Evolutionary conservation across 92 coral and sea anemone genomes (phyloP).

Genomic region (Zoanthus sansibaricus): DNA sequence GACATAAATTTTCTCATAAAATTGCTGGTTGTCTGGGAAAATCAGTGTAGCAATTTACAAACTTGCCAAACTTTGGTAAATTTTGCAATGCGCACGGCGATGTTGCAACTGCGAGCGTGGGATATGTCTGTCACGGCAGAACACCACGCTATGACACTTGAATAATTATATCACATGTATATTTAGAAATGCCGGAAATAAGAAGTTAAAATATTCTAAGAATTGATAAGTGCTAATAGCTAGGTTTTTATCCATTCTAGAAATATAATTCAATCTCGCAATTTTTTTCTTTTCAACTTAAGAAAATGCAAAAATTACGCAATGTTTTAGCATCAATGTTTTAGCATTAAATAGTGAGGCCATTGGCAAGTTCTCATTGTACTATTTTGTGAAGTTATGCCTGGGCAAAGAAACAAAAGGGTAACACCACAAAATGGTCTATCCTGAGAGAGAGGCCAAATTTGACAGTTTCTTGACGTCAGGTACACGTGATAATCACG

Average conservation of each 20-base stretch:
- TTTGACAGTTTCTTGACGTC: slow-evolving; percentile 1
- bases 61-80: too few relatives aligned
- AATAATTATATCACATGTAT: not conserved
- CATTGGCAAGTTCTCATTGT: not conserved
- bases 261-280: not conserved
- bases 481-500: not conserved
- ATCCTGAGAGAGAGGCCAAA: not conserved
- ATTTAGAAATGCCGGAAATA: not conserved
- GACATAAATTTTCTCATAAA: too few relatives aligned
- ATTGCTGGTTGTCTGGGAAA: too few relatives aligned
- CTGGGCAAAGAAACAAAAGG: not conserved
- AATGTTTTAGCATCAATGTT: not conserved
- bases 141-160: not conserved
- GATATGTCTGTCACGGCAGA: not conserved
- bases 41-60: too few relatives aligned
- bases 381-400: not conserved
- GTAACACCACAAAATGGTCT: not conserved
- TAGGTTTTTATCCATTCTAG: not conserved
- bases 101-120: not conserved
- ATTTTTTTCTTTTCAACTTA: not conserved
- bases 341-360: not conserved
- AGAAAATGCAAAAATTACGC: not conserved
- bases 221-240: not conserved
- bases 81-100: too few relatives aligned
- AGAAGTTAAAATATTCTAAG: not conserved